Conservation (phyloP, 1,140 invertebrate species). For the Nasonia giraulti region DNA sequence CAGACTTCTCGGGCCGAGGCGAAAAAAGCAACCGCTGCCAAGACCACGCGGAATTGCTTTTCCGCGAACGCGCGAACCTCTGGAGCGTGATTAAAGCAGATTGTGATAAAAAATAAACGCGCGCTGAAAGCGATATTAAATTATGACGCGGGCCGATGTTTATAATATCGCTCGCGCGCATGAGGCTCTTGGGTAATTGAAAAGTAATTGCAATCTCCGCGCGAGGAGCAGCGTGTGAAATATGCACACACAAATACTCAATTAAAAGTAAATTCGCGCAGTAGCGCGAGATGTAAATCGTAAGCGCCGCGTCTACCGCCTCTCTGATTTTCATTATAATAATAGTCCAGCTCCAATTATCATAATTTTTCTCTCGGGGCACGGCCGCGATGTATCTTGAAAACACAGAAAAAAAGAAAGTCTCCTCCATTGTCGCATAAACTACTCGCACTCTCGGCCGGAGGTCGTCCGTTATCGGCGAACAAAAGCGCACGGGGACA, state of each 20-base stretch:
- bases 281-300: neutral
- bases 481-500: neutral
- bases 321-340: neutral
- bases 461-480: neutral
- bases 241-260: neutral
- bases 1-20: neutral
- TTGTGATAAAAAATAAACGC: neutral
- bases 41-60: conserved; percentile 19
- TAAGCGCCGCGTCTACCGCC: too few relatives aligned
- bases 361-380: neutral
- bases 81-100: conserved; percentile 7
- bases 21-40: neutral
- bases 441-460: neutral
- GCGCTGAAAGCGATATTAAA: neutral
- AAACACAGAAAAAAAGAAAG: neutral
- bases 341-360: neutral
- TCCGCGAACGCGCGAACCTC: neutral
- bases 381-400: neutral
- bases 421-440: neutral
- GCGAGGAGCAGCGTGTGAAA: neutral
- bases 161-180: neutral
- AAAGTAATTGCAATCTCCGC: neutral
- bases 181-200: neutral
- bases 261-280: neutral
- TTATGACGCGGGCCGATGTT: neutral